Evolutionary conservation across 2,888 invertebrate species (phyloP).

Genomic region (Morpho achilles): DNA sequence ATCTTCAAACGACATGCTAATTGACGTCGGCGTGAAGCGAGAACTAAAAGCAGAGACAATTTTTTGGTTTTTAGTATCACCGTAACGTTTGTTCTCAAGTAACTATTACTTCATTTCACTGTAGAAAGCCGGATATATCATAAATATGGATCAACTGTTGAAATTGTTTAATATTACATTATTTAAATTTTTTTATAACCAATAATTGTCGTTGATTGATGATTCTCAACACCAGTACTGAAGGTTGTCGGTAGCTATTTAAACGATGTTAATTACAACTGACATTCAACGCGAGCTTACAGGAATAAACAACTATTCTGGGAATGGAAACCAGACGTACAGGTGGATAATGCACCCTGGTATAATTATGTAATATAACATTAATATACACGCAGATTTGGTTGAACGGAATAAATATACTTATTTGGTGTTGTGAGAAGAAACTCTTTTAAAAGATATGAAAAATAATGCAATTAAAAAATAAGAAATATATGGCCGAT

Average conservation of each 20-base stretch:
- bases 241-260: constrained; percentile 10
- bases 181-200: background rate
- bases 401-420: no score
- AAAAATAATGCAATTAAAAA: no score
- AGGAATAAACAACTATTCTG: constrained; percentile 13
- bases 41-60: constrained; percentile 48
- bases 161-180: background rate
- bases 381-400: no score
- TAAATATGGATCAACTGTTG: constrained; percentile 1
- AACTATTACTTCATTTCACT: constrained; percentile 11
- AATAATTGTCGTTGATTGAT: constrained; percentile 18
- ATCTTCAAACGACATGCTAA: constrained; percentile 76
- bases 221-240: background rate
- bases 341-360: no score
- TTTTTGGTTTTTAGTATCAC: constrained; percentile 44
- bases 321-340: background rate
- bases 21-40: constrained; percentile 65
- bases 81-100: constrained; percentile 28
- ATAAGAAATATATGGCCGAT: no score
- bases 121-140: background rate
- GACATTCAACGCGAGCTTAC: constrained; percentile 6
- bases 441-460: no score
- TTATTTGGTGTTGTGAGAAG: no score
- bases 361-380: no score
- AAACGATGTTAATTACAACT: constrained; percentile 14